Evolutionary conservation across 2,888 invertebrate genomes (phyloP), one percentile per base, ranked within the genome.

Genomic region (Exephanes ischioxanthus): DNA sequence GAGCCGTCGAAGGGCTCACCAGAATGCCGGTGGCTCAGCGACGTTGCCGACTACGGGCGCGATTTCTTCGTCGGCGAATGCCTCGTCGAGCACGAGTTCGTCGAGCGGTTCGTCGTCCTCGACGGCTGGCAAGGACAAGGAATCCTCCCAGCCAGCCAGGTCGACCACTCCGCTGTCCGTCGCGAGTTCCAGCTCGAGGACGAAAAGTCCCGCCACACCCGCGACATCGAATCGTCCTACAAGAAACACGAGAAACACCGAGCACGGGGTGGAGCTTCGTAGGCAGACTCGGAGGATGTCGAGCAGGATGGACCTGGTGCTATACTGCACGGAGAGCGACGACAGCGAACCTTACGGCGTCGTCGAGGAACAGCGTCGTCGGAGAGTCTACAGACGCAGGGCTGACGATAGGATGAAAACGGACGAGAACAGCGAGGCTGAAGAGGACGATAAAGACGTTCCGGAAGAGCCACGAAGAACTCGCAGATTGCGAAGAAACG

Each of bases 111-210:
- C 86, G 9, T 82, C 83, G 2, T 80, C 82, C 1, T 80, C 85
- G 3, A 72, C 53, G 0, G 89, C 89, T 11, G 89, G 90, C 1
- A 90, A 89, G 19, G 91, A 92, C 1, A 91, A 91, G 63, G 91
- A 91, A 61, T 61, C 61, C 9, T 79, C 51, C 22, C 87, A 88
- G 83, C 95, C 95, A 0, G 95, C 95, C 0, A 94, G 96, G 70
- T 96, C 96, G 0, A 95, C 96, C 0, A 96, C 96, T 0, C 96
- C 96, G 0, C 95, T 96, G 0, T 96, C 96, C 58, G 94, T 96
- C 11, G 95, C 96, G 2, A 96, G 96, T 9, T 95, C 95, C 5
- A 95, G 96, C 3, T 95, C 96, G 75, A 94, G 96, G 68, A 96
- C 96, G 1, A 96, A 96, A 87, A 96, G 96, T 70, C 96, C 96